Conservation (phyloP, 2,888 invertebrate species). For the Polydrusus cervinus region DNA sequence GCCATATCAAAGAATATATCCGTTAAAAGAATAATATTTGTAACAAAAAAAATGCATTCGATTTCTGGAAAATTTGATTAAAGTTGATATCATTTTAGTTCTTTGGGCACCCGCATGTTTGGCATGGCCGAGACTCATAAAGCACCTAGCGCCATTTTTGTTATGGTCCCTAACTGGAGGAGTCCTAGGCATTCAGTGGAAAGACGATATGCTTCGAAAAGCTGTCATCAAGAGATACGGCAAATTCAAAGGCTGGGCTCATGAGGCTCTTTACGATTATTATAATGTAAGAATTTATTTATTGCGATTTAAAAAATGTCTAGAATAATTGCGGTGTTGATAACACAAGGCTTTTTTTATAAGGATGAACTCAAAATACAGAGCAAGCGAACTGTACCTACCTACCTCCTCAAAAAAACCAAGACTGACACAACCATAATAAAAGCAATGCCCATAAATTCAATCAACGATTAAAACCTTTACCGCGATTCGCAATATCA, state of each 20-base stretch:
- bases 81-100: conserved; percentile 69
- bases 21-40: background rate
- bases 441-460: too few relatives aligned
- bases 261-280: conserved; percentile 75
- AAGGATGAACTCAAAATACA: too few relatives aligned
- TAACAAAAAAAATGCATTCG: background rate
- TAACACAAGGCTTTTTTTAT: too few relatives aligned
- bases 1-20: too few relatives aligned
- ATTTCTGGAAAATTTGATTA: background rate
- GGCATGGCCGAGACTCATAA: conserved; percentile 80
- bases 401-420: too few relatives aligned
- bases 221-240: conserved; percentile 79
- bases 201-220: conserved; percentile 76
- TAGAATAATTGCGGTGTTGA: too few relatives aligned
- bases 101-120: conserved; percentile 82
- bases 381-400: too few relatives aligned
- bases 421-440: too few relatives aligned
- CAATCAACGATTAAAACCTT: too few relatives aligned
- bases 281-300: conserved; percentile 73
- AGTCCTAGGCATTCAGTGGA: conserved; percentile 78
- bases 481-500: too few relatives aligned
- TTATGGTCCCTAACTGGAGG: conserved; percentile 77
- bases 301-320: background rate
- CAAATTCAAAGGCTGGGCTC: conserved; percentile 71
- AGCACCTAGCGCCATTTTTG: conserved; percentile 79